Base-by-base conservation (phyloP, 2,888 invertebrate species). In the Aethes cnicana region DNA sequence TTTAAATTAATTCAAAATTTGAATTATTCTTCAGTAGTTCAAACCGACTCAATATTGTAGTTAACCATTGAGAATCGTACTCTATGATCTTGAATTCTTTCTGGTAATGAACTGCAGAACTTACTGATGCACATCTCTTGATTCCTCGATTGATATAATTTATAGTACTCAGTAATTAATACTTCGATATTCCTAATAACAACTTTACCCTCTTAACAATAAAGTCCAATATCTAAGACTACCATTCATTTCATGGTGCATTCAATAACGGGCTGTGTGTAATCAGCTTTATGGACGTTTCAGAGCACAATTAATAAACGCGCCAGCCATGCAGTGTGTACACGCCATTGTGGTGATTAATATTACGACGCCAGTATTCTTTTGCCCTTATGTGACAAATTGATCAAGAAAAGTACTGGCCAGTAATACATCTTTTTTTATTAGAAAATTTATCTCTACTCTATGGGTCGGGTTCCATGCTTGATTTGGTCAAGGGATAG, bases 361-460 rank as follows among this genome's bases (percentile, higher is more conserved):
- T 59, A 58, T 61, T 37, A 57, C 44, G 46, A 32, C 20, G 47
- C 9, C 47, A 5, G n/a, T 20, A 16, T 36, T 37, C 18, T 25
- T 44, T 20, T 30, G 18, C 35, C 37, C 21, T 58, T 26, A 58
- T 68, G 65, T 68, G 66, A 68, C 67, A 69, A 69, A 68, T 68
- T 67, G 58, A 46, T 66, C 63, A 65, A 69, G 69, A 77, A 75
- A 77, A 75, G 73, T 62, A 63, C 47, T 43, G 32, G 55, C 55
- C 57, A 66, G 11, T 41, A 26, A 26, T 66, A 65, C 66, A 68
- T 66, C 55, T 67, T 62, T 56, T 59, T 56, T 47, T 59, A 62
- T 61, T n/a, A n/a, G n/a, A n/a, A n/a, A n/a, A n/a, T n/a, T n/a
- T n/a, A n/a, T n/a, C n/a, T n/a, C n/a, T n/a, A n/a, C n/a, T n/a